Evolutionary conservation across 2,888 invertebrate species (phyloP).

Genomic region (Microctonus hyperodae): DNA sequence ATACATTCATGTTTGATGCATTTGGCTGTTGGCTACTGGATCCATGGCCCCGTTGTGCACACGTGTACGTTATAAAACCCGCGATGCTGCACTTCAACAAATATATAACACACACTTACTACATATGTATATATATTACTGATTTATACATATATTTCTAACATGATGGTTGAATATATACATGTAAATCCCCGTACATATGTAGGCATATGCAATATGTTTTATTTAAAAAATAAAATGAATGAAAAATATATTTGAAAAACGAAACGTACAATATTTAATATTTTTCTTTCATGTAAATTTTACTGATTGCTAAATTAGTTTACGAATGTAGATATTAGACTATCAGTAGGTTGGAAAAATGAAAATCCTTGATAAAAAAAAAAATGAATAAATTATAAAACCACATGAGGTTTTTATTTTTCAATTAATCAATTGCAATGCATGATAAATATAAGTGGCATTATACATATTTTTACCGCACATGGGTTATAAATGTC

Average conservation of each 20-base stretch:
- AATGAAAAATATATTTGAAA: neutral
- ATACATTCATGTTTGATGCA: neutral
- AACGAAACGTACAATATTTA: too few species aligned
- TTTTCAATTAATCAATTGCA: neutral
- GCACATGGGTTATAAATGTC: conserved; percentile 33
- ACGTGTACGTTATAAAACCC: conserved; percentile 5
- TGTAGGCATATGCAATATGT: too few species aligned
- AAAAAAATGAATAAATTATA: neutral
- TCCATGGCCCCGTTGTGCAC: conserved; percentile 12
- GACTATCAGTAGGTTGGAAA: neutral
- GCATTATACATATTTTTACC: conserved; percentile 9
- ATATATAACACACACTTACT: neutral
- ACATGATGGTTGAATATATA: too few species aligned
- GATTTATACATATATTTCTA: too few species aligned
- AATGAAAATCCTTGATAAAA: neutral
- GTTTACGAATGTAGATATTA: neutral
- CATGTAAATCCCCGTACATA: too few species aligned
- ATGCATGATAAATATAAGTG: neutral
- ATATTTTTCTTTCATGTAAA: neutral
- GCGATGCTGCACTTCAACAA: neutral
- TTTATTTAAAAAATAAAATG: too few species aligned
- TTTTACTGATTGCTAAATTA: neutral
- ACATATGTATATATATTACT: neutral
- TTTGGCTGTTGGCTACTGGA: neutral
- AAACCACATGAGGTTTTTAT: neutral